Base-by-base conservation (phyloP, 2,797 vertebrate species). In the Anabas testudineus region DNA sequence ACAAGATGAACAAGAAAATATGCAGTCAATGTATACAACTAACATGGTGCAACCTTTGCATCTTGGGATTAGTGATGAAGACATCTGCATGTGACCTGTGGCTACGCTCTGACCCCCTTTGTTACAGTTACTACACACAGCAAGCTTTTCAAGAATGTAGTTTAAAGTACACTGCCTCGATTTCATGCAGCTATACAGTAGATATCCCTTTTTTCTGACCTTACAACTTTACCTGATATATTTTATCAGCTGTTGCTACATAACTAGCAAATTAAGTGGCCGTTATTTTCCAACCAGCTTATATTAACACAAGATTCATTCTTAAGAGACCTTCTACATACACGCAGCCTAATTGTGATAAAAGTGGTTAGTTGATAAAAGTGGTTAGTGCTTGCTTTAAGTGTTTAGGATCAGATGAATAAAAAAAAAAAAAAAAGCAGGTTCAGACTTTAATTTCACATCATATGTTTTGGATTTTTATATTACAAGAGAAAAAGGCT, bases 1-100 rank as follows among this genome's bases (percentile, higher is more conserved):
- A 36, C 24, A 71, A 62, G 19, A 78, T 61, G 32, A 80, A 51
- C 36, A 67, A 30, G 4, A 53, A 18, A 62, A 58, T 24, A 60
- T 63, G 22, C 15, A 47, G 19, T 48, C 22, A 49, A 24, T 54
- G 16, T 15, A 41, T 36, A 10, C 15, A 5, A 32, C 24, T 36
- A 65, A 19, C 2, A 28, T 55, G 51, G 8, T 28, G 5, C 5
- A 37, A 54, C 60, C 30, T 66, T 53, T 58, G 39, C 18, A 52
- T 45, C 13, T 39, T 9, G 19, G 18, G 19, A 67, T 41, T 41
- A 21, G 30, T n/a, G n/a, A n/a, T n/a, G n/a, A 53, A 60, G 32
- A 37, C 22, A 42, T 30, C 60, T 49, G 36, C 13, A 21, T 53
- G 32, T 21, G 14, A n/a, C 6, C 16, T 43, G n/a, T 42, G 4